Base-by-base conservation (phyloP, 1,140 invertebrate species). In the Zaprionus nigranus region DNA sequence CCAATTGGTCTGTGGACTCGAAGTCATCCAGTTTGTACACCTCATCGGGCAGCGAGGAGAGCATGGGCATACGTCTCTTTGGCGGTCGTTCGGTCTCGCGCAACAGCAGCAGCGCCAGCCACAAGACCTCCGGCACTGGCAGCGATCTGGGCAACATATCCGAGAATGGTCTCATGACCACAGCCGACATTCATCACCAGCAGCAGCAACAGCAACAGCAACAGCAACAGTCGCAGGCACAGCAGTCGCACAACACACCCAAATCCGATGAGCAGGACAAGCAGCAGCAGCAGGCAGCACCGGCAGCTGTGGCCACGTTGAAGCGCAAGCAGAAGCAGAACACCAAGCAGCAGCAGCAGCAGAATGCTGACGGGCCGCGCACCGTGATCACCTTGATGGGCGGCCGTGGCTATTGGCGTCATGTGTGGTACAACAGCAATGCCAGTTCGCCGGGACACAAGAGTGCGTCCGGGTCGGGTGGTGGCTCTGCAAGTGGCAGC, bases 1-100 rank as follows among this genome's bases (percentile, higher is more conserved):
- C 96, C 3, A 97, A 97, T 90, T 97, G 97, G 96, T 97, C 97
- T 0, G 97, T 97, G 1, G 97, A 97, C 86, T 97, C 97, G 0
- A 95, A 96, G 69, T 96, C 96, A 3, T 97, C 96, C 12, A 97
- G 96, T 20, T 90, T 97, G 12, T 97, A 96, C 81, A 96, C 96
- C 2, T 96, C 96, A 1, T 97, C 96, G 0, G 96, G 96, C 1
- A 97, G 96, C 58, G 96, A 97, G 82, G 96, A 97, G 83, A 96
- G 96, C 75, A 95, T 96, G 93, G 96, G 95, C 15, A 91, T 96
- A 17, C 95, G 95, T 28, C 79, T 93, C 15, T 93, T 92, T 54
- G 91, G 91, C 28, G 84, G 94, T 11, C 80, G 94, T 1, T 95
- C 94, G 49, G 94, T 96, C 0, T 96, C 96, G 0, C 93, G 96